Percentiles rank a stretch among this genome's conserved stretches.
Conservation (phyloP, 2,888 invertebrate species). For the Syritta pipiens region DNA sequence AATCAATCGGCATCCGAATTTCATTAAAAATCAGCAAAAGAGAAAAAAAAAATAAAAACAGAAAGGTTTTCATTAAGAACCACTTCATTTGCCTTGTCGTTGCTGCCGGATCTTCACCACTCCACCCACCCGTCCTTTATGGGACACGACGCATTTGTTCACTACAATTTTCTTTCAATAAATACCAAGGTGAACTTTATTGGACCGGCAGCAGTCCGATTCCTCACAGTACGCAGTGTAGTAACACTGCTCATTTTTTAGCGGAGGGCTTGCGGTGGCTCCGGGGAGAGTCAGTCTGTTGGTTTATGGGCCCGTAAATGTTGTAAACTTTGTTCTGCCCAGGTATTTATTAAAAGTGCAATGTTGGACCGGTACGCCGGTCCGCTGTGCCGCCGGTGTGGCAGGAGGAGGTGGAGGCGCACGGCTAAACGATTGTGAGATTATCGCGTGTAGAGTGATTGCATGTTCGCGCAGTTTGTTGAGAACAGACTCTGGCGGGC, state of each 20-base stretch:
- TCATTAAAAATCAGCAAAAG: too few species aligned
- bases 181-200: slow-evolving; percentile 61
- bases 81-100: slow-evolving; percentile 25
- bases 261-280: neutral
- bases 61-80: slow-evolving; percentile 34
- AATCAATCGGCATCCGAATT: too few species aligned
- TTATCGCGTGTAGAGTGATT: slow-evolving; percentile 66
- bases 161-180: slow-evolving; percentile 63
- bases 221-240: slow-evolving; percentile 39
- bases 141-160: slow-evolving; percentile 57
- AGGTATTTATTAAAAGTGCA: slow-evolving; percentile 51
- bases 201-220: slow-evolving; percentile 57
- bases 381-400: too few species aligned
- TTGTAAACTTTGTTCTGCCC: slow-evolving; percentile 56
- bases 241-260: slow-evolving; percentile 63
- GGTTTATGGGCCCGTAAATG: slow-evolving; percentile 62
- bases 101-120: neutral
- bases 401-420: neutral
- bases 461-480: slow-evolving; percentile 56
- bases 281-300: slow-evolving; percentile 25
- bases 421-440: slow-evolving; percentile 47
- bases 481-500: slow-evolving; percentile 33
- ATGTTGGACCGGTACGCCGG: neutral
- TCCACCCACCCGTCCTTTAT: slow-evolving; percentile 28
- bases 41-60: neutral